phyloP scores from a whole-genome alignment of 2,888 invertebrate genomes.

The Allolobophora icterica region DNA sequence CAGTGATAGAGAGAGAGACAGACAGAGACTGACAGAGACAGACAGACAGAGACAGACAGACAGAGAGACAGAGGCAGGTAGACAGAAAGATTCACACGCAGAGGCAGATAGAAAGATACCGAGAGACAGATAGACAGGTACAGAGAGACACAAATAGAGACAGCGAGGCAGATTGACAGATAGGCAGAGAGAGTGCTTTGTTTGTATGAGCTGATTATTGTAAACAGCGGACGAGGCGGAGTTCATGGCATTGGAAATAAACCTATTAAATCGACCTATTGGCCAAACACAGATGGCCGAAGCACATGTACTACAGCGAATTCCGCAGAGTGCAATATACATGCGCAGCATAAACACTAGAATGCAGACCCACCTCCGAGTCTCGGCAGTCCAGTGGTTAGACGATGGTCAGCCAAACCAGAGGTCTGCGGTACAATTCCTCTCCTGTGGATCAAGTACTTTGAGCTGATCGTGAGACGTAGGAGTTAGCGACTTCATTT shows the following conservation, averaged over 20 bases:
- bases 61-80: too few relatives aligned
- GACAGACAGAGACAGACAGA: too few relatives aligned
- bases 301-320: not conserved
- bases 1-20: too few relatives aligned
- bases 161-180: not conserved
- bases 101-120: too few relatives aligned
- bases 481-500: not conserved
- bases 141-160: not conserved
- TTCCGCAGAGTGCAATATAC: not conserved
- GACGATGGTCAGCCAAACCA: not conserved
- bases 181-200: not conserved
- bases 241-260: not conserved
- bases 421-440: not conserved
- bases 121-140: not conserved
- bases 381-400: not conserved
- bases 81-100: too few relatives aligned
- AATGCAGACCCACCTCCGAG: too few relatives aligned
- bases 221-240: not conserved
- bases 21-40: too few relatives aligned
- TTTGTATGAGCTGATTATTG: not conserved
- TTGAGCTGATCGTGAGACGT: not conserved
- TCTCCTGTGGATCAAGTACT: not conserved
- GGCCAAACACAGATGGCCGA: too few relatives aligned
- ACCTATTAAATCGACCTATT: not conserved
- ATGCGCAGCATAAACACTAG: not conserved